phyloP scores from a whole-genome alignment of 1,140 invertebrate genomes.

The Apis cerana region DNA sequence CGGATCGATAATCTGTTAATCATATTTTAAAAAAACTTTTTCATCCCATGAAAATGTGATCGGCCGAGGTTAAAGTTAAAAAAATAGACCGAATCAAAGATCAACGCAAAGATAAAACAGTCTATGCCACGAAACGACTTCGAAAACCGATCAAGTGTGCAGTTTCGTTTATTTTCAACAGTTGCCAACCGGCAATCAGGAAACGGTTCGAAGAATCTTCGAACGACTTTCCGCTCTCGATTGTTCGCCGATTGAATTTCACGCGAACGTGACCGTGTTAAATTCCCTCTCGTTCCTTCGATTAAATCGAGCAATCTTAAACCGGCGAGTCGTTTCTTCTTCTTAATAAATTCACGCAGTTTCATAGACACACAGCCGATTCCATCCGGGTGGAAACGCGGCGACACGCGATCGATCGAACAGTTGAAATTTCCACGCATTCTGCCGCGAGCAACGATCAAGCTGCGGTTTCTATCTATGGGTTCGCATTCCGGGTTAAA shows the following conservation, averaged over 20 bases:
- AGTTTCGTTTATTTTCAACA: not conserved
- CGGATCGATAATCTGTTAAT: no score
- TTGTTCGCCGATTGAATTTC: conserved; percentile 43
- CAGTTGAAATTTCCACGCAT: not conserved
- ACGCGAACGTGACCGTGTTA: conserved; percentile 35
- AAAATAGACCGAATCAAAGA: no score
- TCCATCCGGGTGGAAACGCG: not conserved
- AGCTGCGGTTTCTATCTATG: conserved; percentile 31
- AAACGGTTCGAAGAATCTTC: not conserved
- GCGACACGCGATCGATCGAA: not conserved
- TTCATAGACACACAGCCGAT: no score
- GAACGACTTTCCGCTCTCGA: conserved; percentile 10
- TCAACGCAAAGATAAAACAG: no score
- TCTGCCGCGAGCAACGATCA: not conserved
- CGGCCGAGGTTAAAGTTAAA: no score
- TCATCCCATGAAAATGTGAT: no score
- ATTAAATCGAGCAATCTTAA: not conserved
- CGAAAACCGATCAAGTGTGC: not conserved
- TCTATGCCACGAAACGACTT: no score
- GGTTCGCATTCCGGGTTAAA: conserved; percentile 39
- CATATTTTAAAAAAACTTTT: no score
- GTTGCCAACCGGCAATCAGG: not conserved
- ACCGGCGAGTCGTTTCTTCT: not conserved
- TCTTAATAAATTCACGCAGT: not conserved
- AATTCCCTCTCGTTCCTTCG: conserved; percentile 9